phyloP scores from a whole-genome alignment of 1,140 invertebrate genomes.

The Potamilus streckersoni region DNA sequence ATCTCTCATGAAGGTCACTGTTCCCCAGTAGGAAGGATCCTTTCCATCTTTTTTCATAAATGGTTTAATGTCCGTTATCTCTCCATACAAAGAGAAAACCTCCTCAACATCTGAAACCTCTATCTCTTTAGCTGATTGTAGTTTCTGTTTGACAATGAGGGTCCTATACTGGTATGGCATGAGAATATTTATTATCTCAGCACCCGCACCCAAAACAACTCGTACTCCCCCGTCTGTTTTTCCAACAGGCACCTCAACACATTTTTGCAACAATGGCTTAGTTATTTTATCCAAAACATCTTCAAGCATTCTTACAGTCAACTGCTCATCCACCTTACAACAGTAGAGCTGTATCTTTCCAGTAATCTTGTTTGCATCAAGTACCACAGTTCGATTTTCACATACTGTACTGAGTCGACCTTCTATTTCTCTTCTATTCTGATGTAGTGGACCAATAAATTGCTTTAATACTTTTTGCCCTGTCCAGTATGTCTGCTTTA shows the following conservation, averaged over 20 bases:
- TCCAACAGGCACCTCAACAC: conserved; percentile 28
- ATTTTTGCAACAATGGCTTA: conserved; percentile 24
- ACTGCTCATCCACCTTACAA: conserved; percentile 1
- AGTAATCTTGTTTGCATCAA: conserved; percentile 42
- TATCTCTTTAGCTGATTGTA: conserved; percentile 2
- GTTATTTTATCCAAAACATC: conserved; percentile 13
- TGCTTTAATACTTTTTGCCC: conserved; percentile 38
- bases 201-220: conserved; percentile 32
- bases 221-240: conserved; percentile 6
- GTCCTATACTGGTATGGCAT: conserved; percentile 39
- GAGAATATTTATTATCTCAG: conserved; percentile 22
- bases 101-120: conserved; percentile 4
- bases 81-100: conserved; percentile 6
- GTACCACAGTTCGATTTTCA: conserved; percentile 26
- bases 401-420: conserved; percentile 14
- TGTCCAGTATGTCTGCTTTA: conserved; percentile 33
- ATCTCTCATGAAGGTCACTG: conserved; percentile 37
- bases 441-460: conserved; percentile 47
- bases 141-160: conserved; percentile 26
- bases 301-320: conserved; percentile 2
- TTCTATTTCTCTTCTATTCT: conserved; percentile 37
- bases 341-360: conserved; percentile 44
- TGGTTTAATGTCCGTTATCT: conserved; percentile 10
- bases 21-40: conserved; percentile 35
- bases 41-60: conserved; percentile 12